Evolutionary conservation across 2,113 vertebrate genomes (phyloP).

Genomic region (Argyrosomus japonicus): DNA sequence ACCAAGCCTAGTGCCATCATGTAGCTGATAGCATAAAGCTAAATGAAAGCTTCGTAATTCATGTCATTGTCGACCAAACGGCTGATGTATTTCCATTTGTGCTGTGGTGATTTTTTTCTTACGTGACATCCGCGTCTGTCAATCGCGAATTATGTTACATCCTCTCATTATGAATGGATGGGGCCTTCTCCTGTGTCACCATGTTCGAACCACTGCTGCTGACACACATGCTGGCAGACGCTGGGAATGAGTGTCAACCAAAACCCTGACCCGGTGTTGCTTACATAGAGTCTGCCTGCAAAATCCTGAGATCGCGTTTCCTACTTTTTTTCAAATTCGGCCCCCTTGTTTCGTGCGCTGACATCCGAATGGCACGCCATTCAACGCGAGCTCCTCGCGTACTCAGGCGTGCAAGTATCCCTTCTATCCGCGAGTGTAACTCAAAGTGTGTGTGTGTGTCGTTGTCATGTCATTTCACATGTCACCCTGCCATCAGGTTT

Average conservation of each 20-base stretch:
- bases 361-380: conserved; percentile 24
- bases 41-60: conserved; percentile 35
- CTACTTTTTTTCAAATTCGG: conserved; percentile 9
- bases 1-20: conserved; percentile 26
- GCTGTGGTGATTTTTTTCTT: conserved; percentile 10
- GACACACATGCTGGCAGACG: conserved; percentile 55
- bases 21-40: conserved; percentile 38
- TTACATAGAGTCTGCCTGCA: conserved; percentile 65
- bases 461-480: conserved; percentile 61
- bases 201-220: conserved; percentile 46
- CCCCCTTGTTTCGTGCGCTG: conserved; percentile 28
- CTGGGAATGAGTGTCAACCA: conserved; percentile 57
- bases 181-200: conserved; percentile 67
- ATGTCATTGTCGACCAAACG: conserved; percentile 38
- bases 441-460: conserved; percentile 1
- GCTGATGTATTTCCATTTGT: conserved; percentile 4
- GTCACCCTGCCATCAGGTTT: conserved; percentile 58
- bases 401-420: conserved; percentile 33
- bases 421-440: conserved; percentile 15
- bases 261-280: conserved; percentile 59
- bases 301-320: conserved; percentile 61
- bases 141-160: conserved; percentile 58
- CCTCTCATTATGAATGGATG: conserved; percentile 72
- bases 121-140: conserved; percentile 26
- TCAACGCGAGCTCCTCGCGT: background rate